Conservation (phyloP, 1,140 invertebrate genomes). For the Oedothorax gibbosus region DNA sequence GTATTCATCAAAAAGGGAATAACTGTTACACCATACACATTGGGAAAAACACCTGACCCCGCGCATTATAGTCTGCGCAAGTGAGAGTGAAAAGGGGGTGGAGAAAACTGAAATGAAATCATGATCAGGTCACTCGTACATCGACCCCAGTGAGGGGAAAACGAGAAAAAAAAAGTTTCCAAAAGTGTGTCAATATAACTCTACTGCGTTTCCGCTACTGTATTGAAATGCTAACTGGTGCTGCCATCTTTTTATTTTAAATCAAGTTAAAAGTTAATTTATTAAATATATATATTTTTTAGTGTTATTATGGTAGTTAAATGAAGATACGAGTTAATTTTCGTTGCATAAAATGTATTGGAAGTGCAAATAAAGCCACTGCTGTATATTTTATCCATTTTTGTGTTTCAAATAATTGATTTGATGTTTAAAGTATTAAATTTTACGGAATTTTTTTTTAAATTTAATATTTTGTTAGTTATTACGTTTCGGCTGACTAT, state of each 20-base stretch:
- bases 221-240: neutral
- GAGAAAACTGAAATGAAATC: slow-evolving; percentile 47
- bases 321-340: no score
- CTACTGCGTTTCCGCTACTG: slow-evolving; percentile 19
- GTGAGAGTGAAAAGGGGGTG: slow-evolving; percentile 47
- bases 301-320: no score
- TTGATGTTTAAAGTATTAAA: neutral
- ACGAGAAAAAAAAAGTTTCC: slow-evolving; percentile 19
- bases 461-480: no score
- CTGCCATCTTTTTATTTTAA: slow-evolving; percentile 38
- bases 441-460: neutral
- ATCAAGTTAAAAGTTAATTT: neutral
- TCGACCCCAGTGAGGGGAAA: slow-evolving; percentile 17
- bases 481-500: no score
- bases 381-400: no score
- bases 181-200: slow-evolving; percentile 54
- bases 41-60: no score
- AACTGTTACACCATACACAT: no score
- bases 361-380: no score
- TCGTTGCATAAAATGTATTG: neutral
- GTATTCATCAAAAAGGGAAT: no score
- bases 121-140: slow-evolving; percentile 58
- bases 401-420: no score
- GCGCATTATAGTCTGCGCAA: neutral
- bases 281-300: neutral